phyloP scores from a whole-genome alignment of 2,113 vertebrate genomes.

The Typhlomys cinereus region DNA sequence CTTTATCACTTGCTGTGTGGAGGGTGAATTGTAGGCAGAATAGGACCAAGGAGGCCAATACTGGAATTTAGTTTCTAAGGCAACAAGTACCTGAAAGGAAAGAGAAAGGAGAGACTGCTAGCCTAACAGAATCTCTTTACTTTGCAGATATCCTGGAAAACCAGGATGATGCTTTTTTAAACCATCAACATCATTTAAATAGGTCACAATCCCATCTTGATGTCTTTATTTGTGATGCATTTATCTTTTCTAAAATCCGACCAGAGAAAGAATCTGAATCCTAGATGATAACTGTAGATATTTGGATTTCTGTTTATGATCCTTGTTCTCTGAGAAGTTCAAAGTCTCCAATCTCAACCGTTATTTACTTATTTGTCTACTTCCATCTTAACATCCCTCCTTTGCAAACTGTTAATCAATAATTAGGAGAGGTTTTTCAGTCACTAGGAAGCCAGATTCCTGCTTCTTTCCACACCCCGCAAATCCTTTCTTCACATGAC shows the following conservation, averaged over 20 bases:
- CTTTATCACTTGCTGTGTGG: not conserved
- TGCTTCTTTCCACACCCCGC: constrained; percentile 75
- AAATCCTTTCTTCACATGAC: constrained; percentile 71
- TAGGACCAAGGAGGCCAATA: not conserved
- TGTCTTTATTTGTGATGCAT: not conserved
- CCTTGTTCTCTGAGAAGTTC: constrained; percentile 5
- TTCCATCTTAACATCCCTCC: constrained; percentile 74
- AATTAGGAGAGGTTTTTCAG: constrained; percentile 66
- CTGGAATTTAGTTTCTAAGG: not conserved
- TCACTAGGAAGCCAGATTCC: constrained; percentile 58
- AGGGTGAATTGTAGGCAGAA: not conserved
- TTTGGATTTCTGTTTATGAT: not conserved
- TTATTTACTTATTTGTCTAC: constrained; percentile 62
- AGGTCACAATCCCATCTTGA: not conserved
- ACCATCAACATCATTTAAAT: not conserved
- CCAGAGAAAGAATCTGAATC: not conserved
- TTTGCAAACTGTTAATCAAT: constrained; percentile 71
- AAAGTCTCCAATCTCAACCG: constrained; percentile 4
- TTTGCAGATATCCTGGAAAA: not conserved
- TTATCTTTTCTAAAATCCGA: not conserved
- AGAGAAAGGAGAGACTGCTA: not conserved
- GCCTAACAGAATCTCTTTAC: not conserved
- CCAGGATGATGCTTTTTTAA: not conserved
- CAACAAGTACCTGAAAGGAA: not conserved
- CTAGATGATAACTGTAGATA: not conserved